These are phyloP conservation scores for Epinephelus moara DNA, from an alignment of 2,113 vertebrate species.

Conservation along the genomic window DNA sequence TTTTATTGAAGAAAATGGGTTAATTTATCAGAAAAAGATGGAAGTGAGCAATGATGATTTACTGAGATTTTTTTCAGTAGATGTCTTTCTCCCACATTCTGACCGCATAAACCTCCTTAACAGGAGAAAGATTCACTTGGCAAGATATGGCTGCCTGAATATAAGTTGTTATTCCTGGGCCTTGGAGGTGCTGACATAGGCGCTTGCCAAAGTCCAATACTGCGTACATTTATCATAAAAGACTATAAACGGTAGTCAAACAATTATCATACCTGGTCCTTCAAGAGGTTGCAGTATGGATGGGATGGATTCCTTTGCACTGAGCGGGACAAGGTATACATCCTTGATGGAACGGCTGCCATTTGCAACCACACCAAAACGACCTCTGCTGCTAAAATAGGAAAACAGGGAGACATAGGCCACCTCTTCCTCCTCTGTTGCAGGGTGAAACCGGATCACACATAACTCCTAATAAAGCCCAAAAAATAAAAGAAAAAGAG, in stretches of 20 bases:
- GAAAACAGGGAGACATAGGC: conserved; percentile 98
- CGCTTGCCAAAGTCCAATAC: not conserved
- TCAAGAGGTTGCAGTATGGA: conserved; percentile 94
- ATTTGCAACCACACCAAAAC: conserved; percentile 97
- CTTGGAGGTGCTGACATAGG: not conserved
- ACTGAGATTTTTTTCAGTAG: not conserved
- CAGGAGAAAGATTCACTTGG: not conserved
- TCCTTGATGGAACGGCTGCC: conserved; percentile 94
- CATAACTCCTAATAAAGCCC: conserved; percentile 90
- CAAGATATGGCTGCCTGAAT: not conserved
- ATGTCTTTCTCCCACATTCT: not conserved
- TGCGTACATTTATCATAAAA: not conserved
- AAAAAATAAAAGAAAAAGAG: conserved; percentile 37
- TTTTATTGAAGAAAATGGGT: not conserved
- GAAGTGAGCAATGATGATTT: not conserved
- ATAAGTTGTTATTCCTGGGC: not conserved
- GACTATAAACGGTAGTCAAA: not conserved
- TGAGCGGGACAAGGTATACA: conserved; percentile 96
- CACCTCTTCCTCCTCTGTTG: conserved; percentile 96
- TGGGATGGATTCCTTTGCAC: conserved; percentile 92
- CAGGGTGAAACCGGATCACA: conserved; percentile 96
- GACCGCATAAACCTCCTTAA: not conserved
- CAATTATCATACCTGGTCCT: conserved; percentile 92
- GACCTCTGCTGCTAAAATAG: conserved; percentile 97
- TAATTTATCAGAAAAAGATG: not conserved